Evolutionary conservation across 2,113 vertebrate genomes (phyloP).

Genomic region (Dendrocopos noguchii): DNA sequence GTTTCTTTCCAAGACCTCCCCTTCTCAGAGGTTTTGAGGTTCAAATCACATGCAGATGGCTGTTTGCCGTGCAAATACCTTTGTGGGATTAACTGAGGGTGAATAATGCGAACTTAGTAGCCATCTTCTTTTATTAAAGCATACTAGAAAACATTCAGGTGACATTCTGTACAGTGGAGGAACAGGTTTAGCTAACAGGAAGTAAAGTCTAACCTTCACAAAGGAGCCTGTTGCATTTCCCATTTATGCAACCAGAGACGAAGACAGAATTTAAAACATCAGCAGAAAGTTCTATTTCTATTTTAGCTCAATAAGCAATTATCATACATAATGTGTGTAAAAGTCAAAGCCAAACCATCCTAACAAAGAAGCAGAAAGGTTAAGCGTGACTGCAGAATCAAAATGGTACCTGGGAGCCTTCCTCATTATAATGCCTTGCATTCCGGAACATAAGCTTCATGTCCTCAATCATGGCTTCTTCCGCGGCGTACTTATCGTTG

Average conservation of each 20-base stretch:
- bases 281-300: not conserved
- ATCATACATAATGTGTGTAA: not conserved
- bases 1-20: not conserved
- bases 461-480: slow-evolving; percentile 93
- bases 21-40: not conserved
- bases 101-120: not conserved
- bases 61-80: not conserved
- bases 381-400: not conserved
- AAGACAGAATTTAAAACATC: not conserved
- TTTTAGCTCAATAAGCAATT: not conserved
- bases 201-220: not conserved
- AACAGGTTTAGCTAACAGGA: not conserved
- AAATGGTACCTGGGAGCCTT: slow-evolving; percentile 90
- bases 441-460: slow-evolving; percentile 99
- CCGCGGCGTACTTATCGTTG: slow-evolving; percentile 89
- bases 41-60: not conserved
- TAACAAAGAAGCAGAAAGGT: not conserved
- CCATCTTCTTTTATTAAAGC: not conserved
- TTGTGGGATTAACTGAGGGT: not conserved
- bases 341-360: not conserved
- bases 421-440: slow-evolving; percentile 97
- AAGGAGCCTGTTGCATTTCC: not conserved
- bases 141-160: not conserved
- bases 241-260: not conserved
- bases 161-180: not conserved